These are phyloP conservation scores for rabbit (Oryctolagus cuniculus) DNA, from an alignment of 2,113 vertebrate genomes.

Conservation along the genomic window DNA sequence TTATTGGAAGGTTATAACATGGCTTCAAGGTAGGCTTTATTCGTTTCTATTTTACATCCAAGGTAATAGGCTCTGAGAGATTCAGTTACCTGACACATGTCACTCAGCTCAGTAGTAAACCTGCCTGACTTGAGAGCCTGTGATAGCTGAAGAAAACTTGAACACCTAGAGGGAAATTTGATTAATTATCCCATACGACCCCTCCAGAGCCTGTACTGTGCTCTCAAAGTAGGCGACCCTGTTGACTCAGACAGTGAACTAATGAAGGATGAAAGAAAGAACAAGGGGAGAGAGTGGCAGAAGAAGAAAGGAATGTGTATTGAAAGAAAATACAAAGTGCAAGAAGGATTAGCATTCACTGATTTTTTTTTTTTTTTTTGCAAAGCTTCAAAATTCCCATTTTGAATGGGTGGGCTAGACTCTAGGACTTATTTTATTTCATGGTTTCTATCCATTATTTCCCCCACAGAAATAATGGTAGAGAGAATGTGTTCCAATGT, in stretches of 20 bases:
- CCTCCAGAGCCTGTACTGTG: neutral
- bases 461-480: neutral
- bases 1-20: neutral
- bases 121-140: neutral
- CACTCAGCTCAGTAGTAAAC: neutral
- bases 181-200: neutral
- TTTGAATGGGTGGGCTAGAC: neutral
- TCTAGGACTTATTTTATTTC: neutral
- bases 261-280: neutral
- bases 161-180: neutral
- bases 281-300: neutral
- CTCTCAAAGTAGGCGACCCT: neutral
- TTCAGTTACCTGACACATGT: neutral
- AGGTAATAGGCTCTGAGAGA: neutral
- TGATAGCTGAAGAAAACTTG: slow-evolving; percentile 33
- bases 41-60: neutral
- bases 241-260: neutral
- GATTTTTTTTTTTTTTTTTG: slow-evolving; percentile 10
- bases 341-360: neutral
- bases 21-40: slow-evolving; percentile 10
- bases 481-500: no score
- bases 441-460: neutral
- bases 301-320: neutral
- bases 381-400: neutral
- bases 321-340: neutral